Evolutionary conservation across 2,888 invertebrate species (phyloP), one percentile per base, ranked within the genome.

Genomic region (Carterocephalus palaemon): DNA sequence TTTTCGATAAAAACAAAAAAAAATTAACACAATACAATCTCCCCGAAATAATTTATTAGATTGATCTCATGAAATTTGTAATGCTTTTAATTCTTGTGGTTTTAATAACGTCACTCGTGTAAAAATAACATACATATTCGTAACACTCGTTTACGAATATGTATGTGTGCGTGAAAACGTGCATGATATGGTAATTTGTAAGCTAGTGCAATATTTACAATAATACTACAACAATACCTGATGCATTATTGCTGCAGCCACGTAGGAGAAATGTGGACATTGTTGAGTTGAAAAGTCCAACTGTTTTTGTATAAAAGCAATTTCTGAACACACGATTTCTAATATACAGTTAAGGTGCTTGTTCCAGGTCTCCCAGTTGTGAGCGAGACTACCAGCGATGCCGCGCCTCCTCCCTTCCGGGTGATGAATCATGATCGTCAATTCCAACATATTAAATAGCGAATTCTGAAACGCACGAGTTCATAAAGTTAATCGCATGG

Each of bases 261-360:
- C 66, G 26, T 57, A 48, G 51, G 56, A 65, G 48, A 76, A 84
- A 52, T 70, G 54, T 22, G 57, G 50, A 52, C 61, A 66, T n/a
- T 65, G 54, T 40, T 64, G 62, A 3, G 53, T 26, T 10, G 50
- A 29, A 43, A 54, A 62, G 17, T 76, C 74, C 42, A 51, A 69
- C 45, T 66, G 68, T 59, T 73, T 82, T 51, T 81, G 78, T 47
- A 75, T 52, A 48, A 61, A 66, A 22, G 47, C 54, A 1, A 72
- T 66, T 65, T 88, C 87, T 29, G 76, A 53, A 41, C 69, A 75
- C 10, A 81, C 63, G 12, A 87, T 64, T 60, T 86, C 85, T 47
- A 75, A 58, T 12, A 85, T 79, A 48, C 67, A 75, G 32, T 70
- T 60, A 8, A 85, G 41, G 29, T 75, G 69, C 54, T 68, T 76